phyloP scores from a whole-genome alignment of 2,888 invertebrate species.

The Panopea generosa region DNA sequence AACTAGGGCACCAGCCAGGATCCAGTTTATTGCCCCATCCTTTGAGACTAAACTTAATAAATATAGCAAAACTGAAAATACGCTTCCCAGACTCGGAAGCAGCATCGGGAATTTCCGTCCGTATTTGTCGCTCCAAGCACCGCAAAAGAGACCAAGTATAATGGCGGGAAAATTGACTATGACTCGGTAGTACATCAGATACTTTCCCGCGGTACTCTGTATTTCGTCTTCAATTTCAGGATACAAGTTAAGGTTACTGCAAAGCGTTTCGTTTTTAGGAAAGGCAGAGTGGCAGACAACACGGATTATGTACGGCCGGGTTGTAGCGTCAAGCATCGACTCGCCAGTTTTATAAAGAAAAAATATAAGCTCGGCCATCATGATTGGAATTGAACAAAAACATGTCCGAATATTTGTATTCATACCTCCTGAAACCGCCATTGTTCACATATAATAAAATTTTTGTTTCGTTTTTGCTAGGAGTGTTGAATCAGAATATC shows the following conservation, averaged over 20 bases:
- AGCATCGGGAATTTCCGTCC: slow-evolving; percentile 83
- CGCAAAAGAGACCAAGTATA: slow-evolving; percentile 83
- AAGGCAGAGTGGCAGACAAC: slow-evolving; percentile 76
- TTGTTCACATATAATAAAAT: too few relatives aligned
- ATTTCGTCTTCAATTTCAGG: slow-evolving; percentile 73
- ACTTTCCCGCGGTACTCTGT: slow-evolving; percentile 77
- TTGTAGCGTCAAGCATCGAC: slow-evolving; percentile 83
- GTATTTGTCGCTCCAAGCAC: slow-evolving; percentile 84
- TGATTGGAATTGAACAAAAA: slow-evolving; percentile 50
- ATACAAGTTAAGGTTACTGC: slow-evolving; percentile 60
- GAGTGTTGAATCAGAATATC: too few relatives aligned
- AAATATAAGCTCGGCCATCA: slow-evolving; percentile 80
- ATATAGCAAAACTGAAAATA: slow-evolving; percentile 79
- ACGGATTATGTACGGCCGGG: slow-evolving; percentile 82
- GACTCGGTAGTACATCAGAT: slow-evolving; percentile 82
- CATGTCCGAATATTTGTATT: slow-evolving; percentile 11
- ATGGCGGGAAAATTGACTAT: slow-evolving; percentile 84
- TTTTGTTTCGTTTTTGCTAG: too few relatives aligned
- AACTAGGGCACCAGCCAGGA: slow-evolving; percentile 78
- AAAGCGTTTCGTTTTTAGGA: slow-evolving; percentile 61
- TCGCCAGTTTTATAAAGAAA: slow-evolving; percentile 84
- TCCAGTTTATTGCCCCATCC: slow-evolving; percentile 64
- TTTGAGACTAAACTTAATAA: slow-evolving; percentile 71
- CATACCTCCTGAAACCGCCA: too few relatives aligned
- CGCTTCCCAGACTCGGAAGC: slow-evolving; percentile 82